phyloP scores from a whole-genome alignment of 2,888 invertebrate species.

The Nymphalis polychloros region DNA sequence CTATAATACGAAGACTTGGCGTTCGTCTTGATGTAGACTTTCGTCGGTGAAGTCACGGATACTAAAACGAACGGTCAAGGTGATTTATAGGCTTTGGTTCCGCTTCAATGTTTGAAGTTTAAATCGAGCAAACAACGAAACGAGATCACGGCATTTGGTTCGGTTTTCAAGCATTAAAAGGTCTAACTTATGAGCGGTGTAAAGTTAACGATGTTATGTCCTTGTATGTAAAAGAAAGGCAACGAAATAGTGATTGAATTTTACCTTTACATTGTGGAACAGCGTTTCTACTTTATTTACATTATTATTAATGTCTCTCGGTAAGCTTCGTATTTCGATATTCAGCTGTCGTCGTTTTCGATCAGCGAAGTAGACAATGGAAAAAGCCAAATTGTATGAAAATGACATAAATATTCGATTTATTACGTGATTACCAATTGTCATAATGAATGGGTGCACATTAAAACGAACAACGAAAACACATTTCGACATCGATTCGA shows the following conservation, averaged over 20 bases:
- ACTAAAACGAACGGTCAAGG: conserved; percentile 68
- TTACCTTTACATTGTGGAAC: neutral
- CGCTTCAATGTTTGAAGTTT: conserved; percentile 21
- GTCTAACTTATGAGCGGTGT: conserved; percentile 2
- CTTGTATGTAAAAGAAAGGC: neutral
- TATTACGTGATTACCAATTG: no score
- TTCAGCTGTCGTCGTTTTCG: no score
- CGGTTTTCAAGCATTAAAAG: conserved; percentile 29
- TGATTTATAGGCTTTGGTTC: conserved; percentile 40
- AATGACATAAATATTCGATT: no score
- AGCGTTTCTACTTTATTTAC: conserved; percentile 18
- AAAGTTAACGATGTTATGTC: no score
- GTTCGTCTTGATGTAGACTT: conserved; percentile 76
- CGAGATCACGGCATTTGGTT: conserved; percentile 30
- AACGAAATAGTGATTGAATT: neutral
- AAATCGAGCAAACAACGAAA: conserved; percentile 29
- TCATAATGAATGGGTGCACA: no score
- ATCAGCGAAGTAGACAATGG: no score
- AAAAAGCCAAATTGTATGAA: no score
- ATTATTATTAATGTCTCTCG: neutral
- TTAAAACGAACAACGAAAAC: no score
- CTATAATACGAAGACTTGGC: conserved; percentile 71
- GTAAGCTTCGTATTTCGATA: no score
- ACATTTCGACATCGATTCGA: no score
- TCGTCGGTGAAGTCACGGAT: conserved; percentile 81